These are phyloP conservation scores for Sinella curviseta DNA, from an alignment of 1,140 invertebrate genomes.

Conservation along the genomic window DNA sequence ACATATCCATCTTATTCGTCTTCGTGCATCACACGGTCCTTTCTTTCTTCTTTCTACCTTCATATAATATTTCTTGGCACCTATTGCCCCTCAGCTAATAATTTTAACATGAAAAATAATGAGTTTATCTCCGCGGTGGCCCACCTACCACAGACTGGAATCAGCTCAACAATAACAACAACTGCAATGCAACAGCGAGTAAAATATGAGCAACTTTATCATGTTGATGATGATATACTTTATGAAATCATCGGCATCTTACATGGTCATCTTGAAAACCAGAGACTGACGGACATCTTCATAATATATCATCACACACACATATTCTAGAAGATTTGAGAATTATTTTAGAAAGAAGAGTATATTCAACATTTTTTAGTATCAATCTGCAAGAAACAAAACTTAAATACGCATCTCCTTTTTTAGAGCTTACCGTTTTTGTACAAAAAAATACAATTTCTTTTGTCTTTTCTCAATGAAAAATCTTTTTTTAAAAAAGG, in stretches of 20 bases:
- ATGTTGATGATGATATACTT: not conserved
- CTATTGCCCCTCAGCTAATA: constrained; percentile 50
- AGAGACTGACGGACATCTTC: too few species aligned
- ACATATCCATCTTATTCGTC: too few species aligned
- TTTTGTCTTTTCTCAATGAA: not conserved
- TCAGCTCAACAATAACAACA: not conserved
- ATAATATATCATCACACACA: not conserved
- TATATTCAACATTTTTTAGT: too few species aligned
- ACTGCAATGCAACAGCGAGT: not conserved
- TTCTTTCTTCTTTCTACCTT: too few species aligned
- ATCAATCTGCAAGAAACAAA: not conserved
- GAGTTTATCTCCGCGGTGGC: constrained; percentile 49
- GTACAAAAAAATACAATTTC: not conserved
- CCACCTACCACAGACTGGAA: constrained; percentile 45
- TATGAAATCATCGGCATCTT: not conserved
- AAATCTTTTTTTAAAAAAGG: not conserved
- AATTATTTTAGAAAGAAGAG: too few species aligned
- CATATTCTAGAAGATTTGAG: too few species aligned
- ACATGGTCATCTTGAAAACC: not conserved
- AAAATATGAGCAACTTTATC: too few species aligned
- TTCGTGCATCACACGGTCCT: too few species aligned
- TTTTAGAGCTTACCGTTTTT: too few species aligned
- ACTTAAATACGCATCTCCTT: too few species aligned
- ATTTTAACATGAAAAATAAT: constrained; percentile 50
- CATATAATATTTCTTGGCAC: constrained; percentile 36